phyloP scores from a whole-genome alignment of 64 coral and sea anemone species.

The Anthopleura sola region DNA sequence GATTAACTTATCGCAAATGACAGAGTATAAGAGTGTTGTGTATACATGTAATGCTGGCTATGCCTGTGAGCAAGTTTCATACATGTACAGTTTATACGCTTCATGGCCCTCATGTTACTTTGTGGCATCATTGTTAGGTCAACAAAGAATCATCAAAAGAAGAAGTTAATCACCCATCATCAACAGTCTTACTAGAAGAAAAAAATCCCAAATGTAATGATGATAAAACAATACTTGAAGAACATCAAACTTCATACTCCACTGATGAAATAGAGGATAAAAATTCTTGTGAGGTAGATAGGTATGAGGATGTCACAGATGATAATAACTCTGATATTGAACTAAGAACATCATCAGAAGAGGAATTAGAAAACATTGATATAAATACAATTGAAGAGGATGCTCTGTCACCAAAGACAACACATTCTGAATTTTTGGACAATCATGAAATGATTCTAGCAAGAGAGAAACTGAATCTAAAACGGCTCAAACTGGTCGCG shows the following conservation, averaged over 20 bases:
- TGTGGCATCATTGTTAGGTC: not conserved
- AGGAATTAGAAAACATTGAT: not conserved
- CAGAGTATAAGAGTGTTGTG: no score
- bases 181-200: not conserved
- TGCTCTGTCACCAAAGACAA: not conserved
- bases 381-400: not conserved
- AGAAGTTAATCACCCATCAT: not conserved
- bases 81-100: not conserved
- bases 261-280: not conserved
- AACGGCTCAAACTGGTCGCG: constrained; percentile 23
- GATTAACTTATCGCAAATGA: no score
- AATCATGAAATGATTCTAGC: constrained; percentile 38
- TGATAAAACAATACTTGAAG: not conserved
- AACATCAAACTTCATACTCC: not conserved
- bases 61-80: no score
- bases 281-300: not conserved
- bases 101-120: not conserved
- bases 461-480: constrained; percentile 29
- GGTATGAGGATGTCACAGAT: not conserved
- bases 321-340: not conserved
- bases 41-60: no score
- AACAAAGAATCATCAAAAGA: not conserved
- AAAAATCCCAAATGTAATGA: not conserved
- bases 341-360: not conserved
- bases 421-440: not conserved